A percentile compares a stretch with the other conserved stretches of the same genome.
Conservation (phyloP, 2,888 invertebrate genomes). For the Herminia tarsipennalis region DNA sequence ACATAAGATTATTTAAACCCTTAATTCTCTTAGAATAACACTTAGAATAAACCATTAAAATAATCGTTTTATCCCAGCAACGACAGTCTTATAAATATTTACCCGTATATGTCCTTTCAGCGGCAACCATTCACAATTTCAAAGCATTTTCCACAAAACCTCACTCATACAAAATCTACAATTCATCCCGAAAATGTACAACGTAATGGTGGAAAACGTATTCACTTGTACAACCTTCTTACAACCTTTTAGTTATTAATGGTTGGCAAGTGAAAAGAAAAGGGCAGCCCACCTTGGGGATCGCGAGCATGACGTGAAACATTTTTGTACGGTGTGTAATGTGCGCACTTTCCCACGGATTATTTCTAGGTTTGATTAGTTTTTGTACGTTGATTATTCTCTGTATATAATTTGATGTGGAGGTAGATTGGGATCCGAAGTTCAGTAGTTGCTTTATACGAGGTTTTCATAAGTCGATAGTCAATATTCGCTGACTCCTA, state of each 20-base stretch:
- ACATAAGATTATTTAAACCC: neutral
- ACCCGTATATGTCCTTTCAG: neutral
- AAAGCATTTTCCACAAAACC: constrained; percentile 8
- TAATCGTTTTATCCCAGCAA: neutral
- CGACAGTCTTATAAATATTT: constrained; percentile 4
- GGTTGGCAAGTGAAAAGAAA: constrained; percentile 41
- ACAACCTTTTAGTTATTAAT: constrained; percentile 42
- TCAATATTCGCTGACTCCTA: too few species aligned
- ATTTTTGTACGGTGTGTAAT: constrained; percentile 5
- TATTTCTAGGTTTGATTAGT: neutral
- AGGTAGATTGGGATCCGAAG: too few species aligned
- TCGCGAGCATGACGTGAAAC: constrained; percentile 10
- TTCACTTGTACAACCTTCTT: constrained; percentile 11
- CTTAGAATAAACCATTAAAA: neutral
- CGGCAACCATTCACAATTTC: constrained; percentile 1
- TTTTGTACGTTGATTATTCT: neutral
- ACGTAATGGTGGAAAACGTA: constrained; percentile 14
- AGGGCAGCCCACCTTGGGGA: constrained; percentile 6
- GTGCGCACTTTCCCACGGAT: constrained; percentile 13
- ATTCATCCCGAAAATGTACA: constrained; percentile 15
- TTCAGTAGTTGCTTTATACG: too few species aligned
- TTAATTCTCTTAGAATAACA: neutral
- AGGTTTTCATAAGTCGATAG: too few species aligned
- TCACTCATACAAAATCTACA: constrained; percentile 9
- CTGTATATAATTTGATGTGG: neutral